Evolutionary conservation across 2,888 invertebrate genomes (phyloP).

Genomic region (Cosmia trapezina): DNA sequence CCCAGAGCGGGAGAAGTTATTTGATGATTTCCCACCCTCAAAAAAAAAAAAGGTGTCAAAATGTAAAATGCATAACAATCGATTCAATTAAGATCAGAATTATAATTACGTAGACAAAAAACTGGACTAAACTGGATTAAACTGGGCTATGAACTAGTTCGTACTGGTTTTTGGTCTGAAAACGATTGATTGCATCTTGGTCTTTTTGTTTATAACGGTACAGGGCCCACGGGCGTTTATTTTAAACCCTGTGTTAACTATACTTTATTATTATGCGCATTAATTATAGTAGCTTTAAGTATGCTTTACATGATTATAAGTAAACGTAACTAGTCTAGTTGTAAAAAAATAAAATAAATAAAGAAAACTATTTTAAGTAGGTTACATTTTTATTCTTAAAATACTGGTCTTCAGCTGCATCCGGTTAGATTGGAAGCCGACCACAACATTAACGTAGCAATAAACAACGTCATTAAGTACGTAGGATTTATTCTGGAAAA

Average conservation of each 20-base stretch:
- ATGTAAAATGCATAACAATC: slow-evolving; percentile 35
- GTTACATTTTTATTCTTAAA: background rate
- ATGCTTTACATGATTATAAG: background rate
- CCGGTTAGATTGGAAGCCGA: too few relatives aligned
- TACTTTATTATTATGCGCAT: slow-evolving; percentile 24
- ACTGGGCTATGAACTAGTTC: slow-evolving; percentile 43
- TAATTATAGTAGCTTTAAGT: slow-evolving; percentile 10
- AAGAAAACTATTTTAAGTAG: background rate
- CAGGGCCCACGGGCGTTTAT: slow-evolving; percentile 15
- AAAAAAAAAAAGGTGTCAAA: too few relatives aligned
- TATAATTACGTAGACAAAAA: slow-evolving; percentile 34
- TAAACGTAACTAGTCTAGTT: background rate
- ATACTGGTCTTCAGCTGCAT: too few relatives aligned
- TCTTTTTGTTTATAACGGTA: slow-evolving; percentile 38
- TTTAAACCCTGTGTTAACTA: slow-evolving; percentile 14
- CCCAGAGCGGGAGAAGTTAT: too few relatives aligned
- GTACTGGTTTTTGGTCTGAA: slow-evolving; percentile 38
- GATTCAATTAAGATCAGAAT: slow-evolving; percentile 25
- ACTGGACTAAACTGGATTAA: slow-evolving; percentile 34
- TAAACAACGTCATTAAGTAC: background rate
- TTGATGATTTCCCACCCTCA: too few relatives aligned
- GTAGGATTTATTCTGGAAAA: background rate
- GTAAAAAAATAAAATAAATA: background rate
- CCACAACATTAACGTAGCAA: background rate
- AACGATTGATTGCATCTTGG: slow-evolving; percentile 30